A percentile compares a stretch with the other conserved stretches of the same genome.
These are phyloP conservation scores for Polydrusus tereticollis DNA, from an alignment of 2,888 invertebrate species.

Conservation along the genomic window DNA sequence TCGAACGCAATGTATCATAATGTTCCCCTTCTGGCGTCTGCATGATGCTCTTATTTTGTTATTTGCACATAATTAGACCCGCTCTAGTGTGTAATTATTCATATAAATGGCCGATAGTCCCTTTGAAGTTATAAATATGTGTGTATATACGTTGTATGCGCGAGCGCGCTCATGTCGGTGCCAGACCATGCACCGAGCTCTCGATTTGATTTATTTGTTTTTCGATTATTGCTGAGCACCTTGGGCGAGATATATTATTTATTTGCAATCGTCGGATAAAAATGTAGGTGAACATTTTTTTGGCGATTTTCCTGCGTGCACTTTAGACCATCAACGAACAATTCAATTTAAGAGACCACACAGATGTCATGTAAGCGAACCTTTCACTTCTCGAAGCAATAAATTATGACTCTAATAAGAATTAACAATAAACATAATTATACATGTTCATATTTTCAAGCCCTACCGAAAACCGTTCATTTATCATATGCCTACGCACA, in stretches of 20 bases:
- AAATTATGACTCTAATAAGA: conserved; percentile 1
- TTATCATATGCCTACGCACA: conserved; percentile 1
- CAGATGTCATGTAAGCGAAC: neutral
- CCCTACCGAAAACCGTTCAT: neutral
- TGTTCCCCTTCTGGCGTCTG: conserved; percentile 37
- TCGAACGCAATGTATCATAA: conserved; percentile 33
- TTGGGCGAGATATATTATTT: conserved; percentile 10
- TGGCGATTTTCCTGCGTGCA: neutral
- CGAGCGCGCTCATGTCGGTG: conserved; percentile 29
- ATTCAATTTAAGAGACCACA: conserved; percentile 5
- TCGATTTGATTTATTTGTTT: conserved; percentile 45
- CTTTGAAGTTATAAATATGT: conserved; percentile 63
- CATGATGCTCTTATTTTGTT: conserved; percentile 49
- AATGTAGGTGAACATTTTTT: neutral
- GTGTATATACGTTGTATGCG: conserved; percentile 41
- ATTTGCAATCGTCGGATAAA: neutral
- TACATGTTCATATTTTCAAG: neutral
- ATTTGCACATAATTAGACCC: conserved; percentile 59
- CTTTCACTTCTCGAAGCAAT: conserved; percentile 2
- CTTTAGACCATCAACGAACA: neutral
- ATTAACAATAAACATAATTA: conserved; percentile 12
- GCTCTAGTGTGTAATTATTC: conserved; percentile 61
- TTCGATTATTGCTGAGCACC: conserved; percentile 28
- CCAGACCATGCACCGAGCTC: conserved; percentile 41
- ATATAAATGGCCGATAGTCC: conserved; percentile 60